Percentiles rank a stretch among this genome's conserved stretches.
These are phyloP conservation scores for Aurelia aurita complex sp. Pacific DNA, from an alignment of 30 jellyfish, hydroid and myxozoan genomes.

Conservation along the genomic window DNA sequence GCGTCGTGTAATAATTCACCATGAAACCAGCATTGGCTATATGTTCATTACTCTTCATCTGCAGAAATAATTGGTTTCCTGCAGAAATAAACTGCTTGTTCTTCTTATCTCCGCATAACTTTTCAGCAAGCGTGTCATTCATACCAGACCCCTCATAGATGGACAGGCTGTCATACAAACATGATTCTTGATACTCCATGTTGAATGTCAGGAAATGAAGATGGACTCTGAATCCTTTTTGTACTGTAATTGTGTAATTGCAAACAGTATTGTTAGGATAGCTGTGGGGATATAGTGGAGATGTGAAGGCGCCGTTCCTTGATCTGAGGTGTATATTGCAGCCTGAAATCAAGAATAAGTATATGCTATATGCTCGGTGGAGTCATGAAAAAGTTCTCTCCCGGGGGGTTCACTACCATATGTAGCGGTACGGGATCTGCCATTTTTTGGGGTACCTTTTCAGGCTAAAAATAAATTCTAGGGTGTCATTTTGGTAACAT, in stretches of 20 bases:
- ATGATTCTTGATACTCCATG: slow-evolving; percentile 8
- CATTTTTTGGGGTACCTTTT: too few species aligned
- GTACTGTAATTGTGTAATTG: slow-evolving; percentile 18
- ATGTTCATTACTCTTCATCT: neutral
- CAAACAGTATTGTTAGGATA: slow-evolving; percentile 9
- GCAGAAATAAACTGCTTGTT: slow-evolving; percentile 34
- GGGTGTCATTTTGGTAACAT: too few species aligned
- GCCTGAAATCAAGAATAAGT: neutral
- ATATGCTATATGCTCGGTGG: too few species aligned
- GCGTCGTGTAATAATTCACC: slow-evolving; percentile 26
- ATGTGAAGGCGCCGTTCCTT: slow-evolving; percentile 18
- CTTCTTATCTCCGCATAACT: neutral
- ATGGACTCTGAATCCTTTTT: slow-evolving; percentile 6
- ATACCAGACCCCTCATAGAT: slow-evolving; percentile 10
- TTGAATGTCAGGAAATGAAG: slow-evolving; percentile 15
- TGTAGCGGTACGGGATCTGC: too few species aligned
- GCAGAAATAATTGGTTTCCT: slow-evolving; percentile 7
- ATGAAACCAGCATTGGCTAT: slow-evolving; percentile 16
- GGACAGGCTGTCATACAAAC: neutral
- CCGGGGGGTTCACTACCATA: too few species aligned
- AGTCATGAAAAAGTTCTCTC: too few species aligned
- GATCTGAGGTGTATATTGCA: slow-evolving; percentile 21
- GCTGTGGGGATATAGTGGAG: slow-evolving; percentile 23
- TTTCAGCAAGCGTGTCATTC: slow-evolving; percentile 11
- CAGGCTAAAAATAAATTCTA: too few species aligned